A percentile compares a stretch with the other conserved stretches of the same genome.
phyloP scores from a whole-genome alignment of 2,888 invertebrate genomes.

The Gisinianus flammeolus region DNA sequence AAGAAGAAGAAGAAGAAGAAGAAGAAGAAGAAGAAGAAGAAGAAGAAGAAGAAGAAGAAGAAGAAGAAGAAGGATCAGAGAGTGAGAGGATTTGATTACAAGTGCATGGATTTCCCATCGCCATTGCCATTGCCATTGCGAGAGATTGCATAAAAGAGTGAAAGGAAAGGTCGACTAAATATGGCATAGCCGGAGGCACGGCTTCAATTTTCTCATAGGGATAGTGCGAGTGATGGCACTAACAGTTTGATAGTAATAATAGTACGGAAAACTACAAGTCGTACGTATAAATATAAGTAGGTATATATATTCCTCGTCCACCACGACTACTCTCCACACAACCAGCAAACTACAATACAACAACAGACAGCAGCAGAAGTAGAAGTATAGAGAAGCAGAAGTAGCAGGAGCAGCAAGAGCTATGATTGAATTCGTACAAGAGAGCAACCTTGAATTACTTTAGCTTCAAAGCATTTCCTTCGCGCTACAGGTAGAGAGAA shows the following conservation, averaged over 20 bases:
- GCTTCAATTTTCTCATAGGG: too few species aligned
- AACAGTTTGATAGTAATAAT: too few species aligned
- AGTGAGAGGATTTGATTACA: not conserved
- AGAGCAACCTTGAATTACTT: slow-evolving; percentile 24
- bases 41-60: not conserved
- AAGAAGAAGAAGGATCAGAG: not conserved
- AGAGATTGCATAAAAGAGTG: not conserved
- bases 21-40: not conserved
- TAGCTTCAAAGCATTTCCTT: too few species aligned
- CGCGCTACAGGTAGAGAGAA: too few species aligned
- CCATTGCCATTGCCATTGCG: too few species aligned
- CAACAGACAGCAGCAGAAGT: not conserved
- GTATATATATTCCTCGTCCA: not conserved
- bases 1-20: not conserved
- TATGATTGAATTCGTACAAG: not conserved
- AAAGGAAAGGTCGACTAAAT: not conserved
- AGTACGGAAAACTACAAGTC: too few species aligned
- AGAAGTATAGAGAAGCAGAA: slow-evolving; percentile 17
- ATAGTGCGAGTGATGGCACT: too few species aligned
- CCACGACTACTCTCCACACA: not conserved
- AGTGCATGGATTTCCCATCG: not conserved
- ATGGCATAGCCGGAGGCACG: too few species aligned
- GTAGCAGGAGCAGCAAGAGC: slow-evolving; percentile 43
- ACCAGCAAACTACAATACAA: not conserved
- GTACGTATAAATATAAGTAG: not conserved